phyloP scores from a whole-genome alignment of 2,113 vertebrate genomes.

The Argyrosomus japonicus region DNA sequence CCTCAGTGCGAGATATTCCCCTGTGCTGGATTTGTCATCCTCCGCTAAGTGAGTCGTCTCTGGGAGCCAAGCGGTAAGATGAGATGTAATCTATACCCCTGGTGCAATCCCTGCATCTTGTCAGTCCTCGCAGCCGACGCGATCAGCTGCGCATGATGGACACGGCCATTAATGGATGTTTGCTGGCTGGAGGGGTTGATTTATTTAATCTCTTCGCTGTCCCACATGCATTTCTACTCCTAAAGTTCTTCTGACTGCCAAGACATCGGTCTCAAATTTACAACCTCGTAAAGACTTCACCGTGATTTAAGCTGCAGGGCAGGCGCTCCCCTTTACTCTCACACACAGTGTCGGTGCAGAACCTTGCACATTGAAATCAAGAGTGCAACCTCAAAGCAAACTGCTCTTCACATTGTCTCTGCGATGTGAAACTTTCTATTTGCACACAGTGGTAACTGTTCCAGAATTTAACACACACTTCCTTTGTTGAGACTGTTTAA shows the following conservation, averaged over 20 bases:
- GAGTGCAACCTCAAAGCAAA: slow-evolving; percentile 19
- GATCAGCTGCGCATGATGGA: slow-evolving; percentile 73
- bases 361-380: slow-evolving; percentile 12
- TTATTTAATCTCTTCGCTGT: slow-evolving; percentile 68
- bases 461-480: slow-evolving; percentile 16
- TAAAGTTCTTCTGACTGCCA: slow-evolving; percentile 68
- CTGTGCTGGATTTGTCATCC: slow-evolving; percentile 64
- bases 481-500: slow-evolving; percentile 36
- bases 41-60: slow-evolving; percentile 70
- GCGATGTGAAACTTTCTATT: neutral
- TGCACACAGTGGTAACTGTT: neutral
- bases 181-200: slow-evolving; percentile 63
- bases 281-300: slow-evolving; percentile 77
- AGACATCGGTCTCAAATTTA: slow-evolving; percentile 79
- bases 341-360: slow-evolving; percentile 21
- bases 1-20: slow-evolving; percentile 56
- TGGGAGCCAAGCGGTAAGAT: slow-evolving; percentile 46
- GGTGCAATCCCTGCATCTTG: slow-evolving; percentile 49
- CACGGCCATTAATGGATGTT: slow-evolving; percentile 73
- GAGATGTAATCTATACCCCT: slow-evolving; percentile 71
- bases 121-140: slow-evolving; percentile 32
- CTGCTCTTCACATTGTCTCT: slow-evolving; percentile 6
- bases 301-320: slow-evolving; percentile 76
- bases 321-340: slow-evolving; percentile 21
- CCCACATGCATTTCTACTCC: slow-evolving; percentile 64